Base-by-base conservation (phyloP, 2,797 vertebrate species). In the Pogoniulus pusillus region DNA sequence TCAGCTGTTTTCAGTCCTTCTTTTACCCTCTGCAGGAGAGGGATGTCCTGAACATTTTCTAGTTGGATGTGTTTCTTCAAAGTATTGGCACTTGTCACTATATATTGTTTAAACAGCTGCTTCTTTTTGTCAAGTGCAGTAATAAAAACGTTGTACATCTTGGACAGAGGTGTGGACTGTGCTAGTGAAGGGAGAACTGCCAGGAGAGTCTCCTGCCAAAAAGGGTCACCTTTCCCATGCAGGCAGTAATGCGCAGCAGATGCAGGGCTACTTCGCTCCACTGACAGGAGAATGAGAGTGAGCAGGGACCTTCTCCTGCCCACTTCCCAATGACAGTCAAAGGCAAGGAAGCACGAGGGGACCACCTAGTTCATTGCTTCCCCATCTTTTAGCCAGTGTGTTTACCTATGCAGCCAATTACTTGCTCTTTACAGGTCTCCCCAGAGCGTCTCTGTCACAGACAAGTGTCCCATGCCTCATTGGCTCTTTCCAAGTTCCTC, bases 1-100 rank as follows among this genome's bases (percentile, higher is more conserved):
- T 96, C 93, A 95, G 93, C 94, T 96, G 87, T 95, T 94, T 94
- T 94, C 78, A 94, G 82, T 55, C 84, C 77, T 95, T 45, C 82
- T 92, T 53, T 83, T 94, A 71, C 12, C 82, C 72, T 86, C 60
- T 47, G 0, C 1, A 6, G 81, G 8, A 11, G 60, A 87, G 43
- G 79, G 68, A 89, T 37, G 51, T 7, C 39, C 75, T 45, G 71
- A 77, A 60, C 24, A 1, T 87, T 92, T 41, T 53, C 41, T 22
- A 30, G 75, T 4, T 34, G 57, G 64, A 6, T 49, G 6, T 6
- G 8, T 91, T 87, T 86, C 78, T 85, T 84, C 71, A 5, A 85
- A 87, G 70, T 12, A 32, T 74, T 83, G 57, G 59, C 34, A 6
- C 66, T 84, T 62, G 71, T 78, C 75, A 39, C 59, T 73, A 10